Percentiles rank a stretch among this genome's conserved stretches.
phyloP scores from a whole-genome alignment of 2,113 vertebrate genomes.

The Cranoglanis bouderius region DNA sequence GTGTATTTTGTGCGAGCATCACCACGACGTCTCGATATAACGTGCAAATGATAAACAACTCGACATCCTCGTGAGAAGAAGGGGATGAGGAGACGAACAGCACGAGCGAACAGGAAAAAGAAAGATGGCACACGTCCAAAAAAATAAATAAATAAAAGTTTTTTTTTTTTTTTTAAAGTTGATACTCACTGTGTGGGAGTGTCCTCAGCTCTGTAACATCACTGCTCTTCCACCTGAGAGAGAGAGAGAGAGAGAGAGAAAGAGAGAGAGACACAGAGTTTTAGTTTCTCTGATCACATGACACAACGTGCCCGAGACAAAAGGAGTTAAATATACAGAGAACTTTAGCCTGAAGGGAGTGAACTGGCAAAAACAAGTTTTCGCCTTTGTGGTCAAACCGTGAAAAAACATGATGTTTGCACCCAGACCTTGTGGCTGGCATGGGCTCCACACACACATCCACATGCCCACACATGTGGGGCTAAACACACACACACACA shows the following conservation, averaged over 20 bases:
- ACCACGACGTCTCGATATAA: neutral
- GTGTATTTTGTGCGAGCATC: neutral
- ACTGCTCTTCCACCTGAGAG: constrained; percentile 82
- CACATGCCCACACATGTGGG: constrained; percentile 50
- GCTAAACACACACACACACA: constrained; percentile 19
- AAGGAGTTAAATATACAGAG: neutral
- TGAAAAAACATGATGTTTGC: constrained; percentile 59
- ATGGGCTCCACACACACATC: constrained; percentile 29
- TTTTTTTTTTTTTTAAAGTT: neutral
- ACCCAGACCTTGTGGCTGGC: constrained; percentile 61
- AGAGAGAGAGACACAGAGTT: neutral
- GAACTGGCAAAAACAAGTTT: constrained; percentile 46
- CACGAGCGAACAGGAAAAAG: neutral
- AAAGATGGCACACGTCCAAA: neutral
- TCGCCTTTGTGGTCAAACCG: constrained; percentile 53
- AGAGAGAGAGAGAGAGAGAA: constrained; percentile 32
- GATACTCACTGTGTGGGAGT: constrained; percentile 81
- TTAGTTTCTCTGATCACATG: constrained; percentile 26
- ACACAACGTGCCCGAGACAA: neutral
- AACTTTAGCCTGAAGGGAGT: constrained; percentile 11
- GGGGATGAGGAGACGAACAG: neutral
- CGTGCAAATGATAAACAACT: neutral
- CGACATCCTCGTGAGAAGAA: neutral
- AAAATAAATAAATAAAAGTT: neutral
- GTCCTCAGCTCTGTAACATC: constrained; percentile 87